Conservation (phyloP, 2,797 vertebrate genomes). For the Gymnothorax javanicus region DNA sequence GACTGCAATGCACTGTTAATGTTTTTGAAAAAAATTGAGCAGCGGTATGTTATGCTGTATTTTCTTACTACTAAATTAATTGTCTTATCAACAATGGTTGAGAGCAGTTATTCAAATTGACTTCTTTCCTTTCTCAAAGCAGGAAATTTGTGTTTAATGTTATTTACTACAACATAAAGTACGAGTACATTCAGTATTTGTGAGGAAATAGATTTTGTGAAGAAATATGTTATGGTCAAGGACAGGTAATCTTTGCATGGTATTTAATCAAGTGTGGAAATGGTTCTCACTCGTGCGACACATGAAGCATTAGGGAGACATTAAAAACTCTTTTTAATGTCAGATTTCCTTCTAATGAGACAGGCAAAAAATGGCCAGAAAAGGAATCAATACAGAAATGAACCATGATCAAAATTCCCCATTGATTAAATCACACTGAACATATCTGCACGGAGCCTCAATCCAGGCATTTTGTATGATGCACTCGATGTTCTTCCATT, state of each 20-base stretch:
- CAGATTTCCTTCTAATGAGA: background rate
- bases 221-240: background rate
- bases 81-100: background rate
- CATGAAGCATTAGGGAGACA: background rate
- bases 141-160: background rate
- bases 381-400: conserved; percentile 4
- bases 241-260: conserved; percentile 14
- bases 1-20: background rate
- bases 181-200: background rate
- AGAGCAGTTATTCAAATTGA: background rate
- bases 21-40: background rate
- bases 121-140: background rate
- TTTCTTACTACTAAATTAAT: background rate
- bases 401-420: background rate
- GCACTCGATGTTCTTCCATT: background rate
- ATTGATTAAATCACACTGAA: background rate
- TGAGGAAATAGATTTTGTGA: conserved; percentile 17
- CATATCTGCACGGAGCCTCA: background rate
- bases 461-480: background rate
- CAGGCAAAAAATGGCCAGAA: background rate
- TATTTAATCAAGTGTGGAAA: background rate
- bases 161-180: background rate
- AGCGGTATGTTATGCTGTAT: background rate
- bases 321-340: conserved; percentile 14
- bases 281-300: background rate